Base-by-base conservation (phyloP, 2,797 vertebrate genomes). In the Euphonia xanthogaster region DNA sequence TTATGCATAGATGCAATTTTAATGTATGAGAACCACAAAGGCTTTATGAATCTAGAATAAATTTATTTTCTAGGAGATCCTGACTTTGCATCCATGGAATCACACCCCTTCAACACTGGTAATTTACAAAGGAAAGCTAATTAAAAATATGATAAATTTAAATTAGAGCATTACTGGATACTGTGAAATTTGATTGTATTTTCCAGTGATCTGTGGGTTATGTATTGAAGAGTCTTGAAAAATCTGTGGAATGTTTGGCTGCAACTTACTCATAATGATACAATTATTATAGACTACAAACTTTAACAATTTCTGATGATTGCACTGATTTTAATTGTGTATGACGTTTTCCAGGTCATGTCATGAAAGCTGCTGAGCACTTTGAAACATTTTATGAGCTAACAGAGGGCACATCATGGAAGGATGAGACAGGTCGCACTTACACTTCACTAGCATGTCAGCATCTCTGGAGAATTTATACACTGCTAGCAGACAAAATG, bases 381-480 rank as follows among this genome's bases (percentile, higher is more conserved):
- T 98, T 98, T 96, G 98, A 99, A 97, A 95, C 74, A 27, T 98
- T 98, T 97, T 96, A 98, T 97, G 96, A 97, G n/a, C 66, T 98
- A 95, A 97, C 98, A 24, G 68, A 88, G 74, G 98, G 98, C 14
- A 93, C 86, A 27, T 30, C 90, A 5, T 98, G 97, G 98, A 97
- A 94, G 86, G 97, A 98, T 88, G 94, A 97, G 92, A 94, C 95
- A 51, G 97, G 97, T 67, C 75, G 4, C 33, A 77, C 89, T 96
- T 97, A 98, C 96, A 89, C 95, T 92, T 95, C 96, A 74, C 74
- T 97, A 94, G 97, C 98, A 2, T 98, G 97, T 37, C 94, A 96
- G 72, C 96, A 96, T 70, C 98, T 98, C 97, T 97, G 97, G 98
- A 98, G 97, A 96, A 97, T 97, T 84, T 97, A 97, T 94, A 97